Base-by-base conservation (phyloP, 2,888 invertebrate species). In the Sinodicranocentrus sp. region DNA sequence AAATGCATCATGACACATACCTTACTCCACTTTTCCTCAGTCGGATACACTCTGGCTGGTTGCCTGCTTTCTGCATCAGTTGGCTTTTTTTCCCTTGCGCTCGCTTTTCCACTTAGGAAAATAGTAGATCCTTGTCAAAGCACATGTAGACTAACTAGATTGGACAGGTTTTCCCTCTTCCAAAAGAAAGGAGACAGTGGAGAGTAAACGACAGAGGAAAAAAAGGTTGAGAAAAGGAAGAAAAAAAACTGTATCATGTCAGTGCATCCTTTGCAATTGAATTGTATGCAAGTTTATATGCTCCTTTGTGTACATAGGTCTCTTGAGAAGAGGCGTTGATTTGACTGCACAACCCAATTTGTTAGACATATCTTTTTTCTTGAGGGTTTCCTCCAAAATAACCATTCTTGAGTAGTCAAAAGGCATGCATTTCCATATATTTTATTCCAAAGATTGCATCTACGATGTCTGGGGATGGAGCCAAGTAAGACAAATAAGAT, bases 311-410 rank as follows among this genome's bases (percentile, higher is more conserved):
- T 44, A 48, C 68, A 23, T 68, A 6, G 23, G 43, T 15, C 17
- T 23, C 15, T 48, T 1, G n/a, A 23, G 1, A 59, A 59, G 21
- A 28, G 54, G 71, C 71, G 57, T 71, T 71, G 71, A 71, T 71
- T 71, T 39, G 21, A 54, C 57, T 71, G 52, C 52, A 39, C 39
- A n/a, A 52, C 19, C 2, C 52, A 52, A 48, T 39, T 39, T 39
- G 39, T 39, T 39, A 52, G n/a, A 17, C 2, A 3, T 52, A 19
- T 19, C 8, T 52, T 52, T 8, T 52, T 8, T 19, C 39, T 39
- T 13, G 39, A 39, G 39, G 39, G 39, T n/a, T n/a, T n/a, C n/a
- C n/a, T n/a, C n/a, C 6, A 39, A 39, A 39, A 39, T 39, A 13
- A 13, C 6, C 6, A 13, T 5, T 8, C 52, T 39, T 13, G 5